Conservation (phyloP, 1,140 invertebrate genomes). For the Palaemon carinicauda region DNA sequence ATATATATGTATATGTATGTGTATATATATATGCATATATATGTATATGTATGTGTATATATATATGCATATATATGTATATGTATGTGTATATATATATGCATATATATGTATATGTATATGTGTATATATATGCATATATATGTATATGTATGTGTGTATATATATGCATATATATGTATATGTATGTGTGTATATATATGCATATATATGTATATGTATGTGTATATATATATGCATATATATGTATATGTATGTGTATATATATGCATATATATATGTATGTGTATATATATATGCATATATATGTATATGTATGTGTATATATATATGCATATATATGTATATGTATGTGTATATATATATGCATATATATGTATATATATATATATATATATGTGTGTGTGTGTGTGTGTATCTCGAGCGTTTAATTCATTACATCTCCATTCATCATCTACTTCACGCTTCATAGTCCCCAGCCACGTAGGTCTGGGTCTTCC, state of each 20-base stretch:
- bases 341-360: neutral
- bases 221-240: neutral
- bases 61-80: neutral
- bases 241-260: neutral
- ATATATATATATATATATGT: neutral
- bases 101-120: slow-evolving; percentile 8
- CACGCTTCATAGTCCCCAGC: too few relatives aligned
- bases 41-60: neutral
- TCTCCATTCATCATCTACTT: neutral
- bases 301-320: too few relatives aligned
- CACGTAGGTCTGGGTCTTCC: too few relatives aligned
- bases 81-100: neutral
- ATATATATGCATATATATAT: neutral
- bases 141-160: neutral
- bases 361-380: neutral
- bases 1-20: too few relatives aligned
- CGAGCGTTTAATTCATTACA: too few relatives aligned
- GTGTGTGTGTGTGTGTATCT: neutral
- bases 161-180: neutral
- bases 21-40: neutral
- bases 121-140: neutral
- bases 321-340: too few relatives aligned
- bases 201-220: neutral
- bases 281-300: neutral
- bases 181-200: neutral